Conservation (phyloP, 35 echinoderm and acorn worm species). For the Amphiura filiformis region DNA sequence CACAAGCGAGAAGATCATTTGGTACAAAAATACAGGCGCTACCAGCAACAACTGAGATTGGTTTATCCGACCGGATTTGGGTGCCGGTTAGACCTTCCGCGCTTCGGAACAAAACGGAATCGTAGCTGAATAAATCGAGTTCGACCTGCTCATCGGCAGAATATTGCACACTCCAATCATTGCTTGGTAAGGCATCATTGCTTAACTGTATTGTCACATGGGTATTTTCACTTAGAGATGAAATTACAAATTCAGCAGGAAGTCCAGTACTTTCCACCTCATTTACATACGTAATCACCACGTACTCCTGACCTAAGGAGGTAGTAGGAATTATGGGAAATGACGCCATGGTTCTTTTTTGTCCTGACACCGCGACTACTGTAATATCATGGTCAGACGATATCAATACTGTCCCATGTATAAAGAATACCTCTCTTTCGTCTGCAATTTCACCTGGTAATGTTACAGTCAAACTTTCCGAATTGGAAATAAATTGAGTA, state of each 20-base stretch:
- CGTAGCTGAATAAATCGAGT: not conserved
- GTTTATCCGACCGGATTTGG: conserved; percentile 14
- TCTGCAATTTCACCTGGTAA: not conserved
- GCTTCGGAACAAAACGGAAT: conserved; percentile 19
- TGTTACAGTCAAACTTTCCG: not conserved
- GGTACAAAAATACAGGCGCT: not conserved
- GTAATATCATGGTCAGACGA: not conserved
- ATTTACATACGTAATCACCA: not conserved
- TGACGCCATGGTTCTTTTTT: not conserved
- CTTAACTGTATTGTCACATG: not conserved
- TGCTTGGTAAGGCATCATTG: not conserved
- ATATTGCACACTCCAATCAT: not conserved
- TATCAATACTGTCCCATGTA: not conserved
- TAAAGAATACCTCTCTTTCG: not conserved
- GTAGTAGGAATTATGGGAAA: not conserved
- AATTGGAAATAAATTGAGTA: not conserved
- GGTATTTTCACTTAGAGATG: not conserved
- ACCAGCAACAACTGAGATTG: conserved; percentile 31
- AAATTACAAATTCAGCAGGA: not conserved
- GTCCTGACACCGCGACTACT: not conserved
- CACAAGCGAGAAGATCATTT: not conserved
- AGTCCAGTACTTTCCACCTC: not conserved
- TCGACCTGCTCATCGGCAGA: not conserved
- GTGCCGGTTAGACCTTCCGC: conserved; percentile 16
- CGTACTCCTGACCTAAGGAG: not conserved